Evolutionary conservation across 2,113 vertebrate species (phyloP).

Genomic region (Probosciger aterrimus): DNA sequence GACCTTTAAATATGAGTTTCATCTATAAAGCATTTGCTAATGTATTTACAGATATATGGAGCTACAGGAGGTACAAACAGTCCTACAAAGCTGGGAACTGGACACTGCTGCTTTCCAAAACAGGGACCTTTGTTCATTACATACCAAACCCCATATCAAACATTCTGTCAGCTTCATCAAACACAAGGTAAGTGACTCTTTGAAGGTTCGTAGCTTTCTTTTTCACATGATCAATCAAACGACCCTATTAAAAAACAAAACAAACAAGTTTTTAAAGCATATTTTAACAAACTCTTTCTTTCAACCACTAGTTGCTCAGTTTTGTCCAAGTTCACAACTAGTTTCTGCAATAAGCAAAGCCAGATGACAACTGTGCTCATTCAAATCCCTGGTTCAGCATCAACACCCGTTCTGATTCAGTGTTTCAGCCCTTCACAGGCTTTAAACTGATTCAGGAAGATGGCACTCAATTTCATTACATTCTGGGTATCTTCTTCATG

Average conservation of each 20-base stretch:
- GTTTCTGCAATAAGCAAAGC: background rate
- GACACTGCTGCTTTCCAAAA: background rate
- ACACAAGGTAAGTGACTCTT: slow-evolving; percentile 95
- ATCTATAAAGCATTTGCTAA: background rate
- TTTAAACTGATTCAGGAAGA: background rate
- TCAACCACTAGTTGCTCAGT: background rate
- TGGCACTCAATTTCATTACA: background rate
- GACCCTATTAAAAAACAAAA: slow-evolving; percentile 77
- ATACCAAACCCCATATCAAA: slow-evolving; percentile 99
- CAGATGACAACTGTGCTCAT: background rate
- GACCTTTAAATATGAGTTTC: background rate
- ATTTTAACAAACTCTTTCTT: background rate
- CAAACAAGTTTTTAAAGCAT: background rate
- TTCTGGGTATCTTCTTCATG: background rate
- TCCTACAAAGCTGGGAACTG: background rate
- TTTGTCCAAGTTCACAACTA: background rate
- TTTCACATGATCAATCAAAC: slow-evolving; percentile 97
- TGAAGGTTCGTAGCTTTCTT: slow-evolving; percentile 98
- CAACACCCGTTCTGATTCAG: background rate
- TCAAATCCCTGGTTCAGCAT: background rate
- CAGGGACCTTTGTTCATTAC: slow-evolving; percentile 6
- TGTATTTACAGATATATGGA: background rate
- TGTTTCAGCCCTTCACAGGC: background rate
- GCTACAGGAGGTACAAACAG: background rate
- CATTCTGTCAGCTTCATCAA: slow-evolving; percentile 99